Conservation (phyloP, 2,797 vertebrate genomes). For the Muraenolepis orangiensis region DNA sequence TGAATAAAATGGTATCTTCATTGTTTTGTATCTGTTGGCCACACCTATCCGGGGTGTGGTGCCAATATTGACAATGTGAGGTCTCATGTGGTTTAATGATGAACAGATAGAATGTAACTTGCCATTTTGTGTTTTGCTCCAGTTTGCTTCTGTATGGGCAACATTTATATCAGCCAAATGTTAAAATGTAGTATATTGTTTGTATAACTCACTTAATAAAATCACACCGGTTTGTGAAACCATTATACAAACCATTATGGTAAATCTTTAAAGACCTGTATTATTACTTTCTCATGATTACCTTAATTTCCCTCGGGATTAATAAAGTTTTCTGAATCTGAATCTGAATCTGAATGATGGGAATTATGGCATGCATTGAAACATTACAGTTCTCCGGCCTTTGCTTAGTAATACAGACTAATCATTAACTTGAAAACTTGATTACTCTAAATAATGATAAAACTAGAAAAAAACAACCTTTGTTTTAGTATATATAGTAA, state of each 20-base stretch:
- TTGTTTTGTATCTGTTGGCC: slow-evolving; percentile 12
- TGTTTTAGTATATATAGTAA: no score
- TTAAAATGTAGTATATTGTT: not conserved
- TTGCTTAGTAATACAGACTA: not conserved
- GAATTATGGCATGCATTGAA: not conserved
- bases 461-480: no score
- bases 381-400: not conserved
- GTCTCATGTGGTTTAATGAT: slow-evolving; percentile 39
- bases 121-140: slow-evolving; percentile 22
- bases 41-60: slow-evolving; percentile 25
- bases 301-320: no score
- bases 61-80: slow-evolving; percentile 26
- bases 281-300: no score
- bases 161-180: not conserved
- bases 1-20: not conserved
- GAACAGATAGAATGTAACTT: slow-evolving; percentile 48
- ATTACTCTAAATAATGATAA: no score
- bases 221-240: not conserved
- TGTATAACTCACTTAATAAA: not conserved
- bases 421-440: no score
- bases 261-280: not conserved
- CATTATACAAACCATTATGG: not conserved
- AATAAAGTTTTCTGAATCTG: no score
- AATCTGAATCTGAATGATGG: no score
- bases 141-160: slow-evolving; percentile 5